phyloP scores from a whole-genome alignment of 1,140 invertebrate species.

The Carposina sasakii region DNA sequence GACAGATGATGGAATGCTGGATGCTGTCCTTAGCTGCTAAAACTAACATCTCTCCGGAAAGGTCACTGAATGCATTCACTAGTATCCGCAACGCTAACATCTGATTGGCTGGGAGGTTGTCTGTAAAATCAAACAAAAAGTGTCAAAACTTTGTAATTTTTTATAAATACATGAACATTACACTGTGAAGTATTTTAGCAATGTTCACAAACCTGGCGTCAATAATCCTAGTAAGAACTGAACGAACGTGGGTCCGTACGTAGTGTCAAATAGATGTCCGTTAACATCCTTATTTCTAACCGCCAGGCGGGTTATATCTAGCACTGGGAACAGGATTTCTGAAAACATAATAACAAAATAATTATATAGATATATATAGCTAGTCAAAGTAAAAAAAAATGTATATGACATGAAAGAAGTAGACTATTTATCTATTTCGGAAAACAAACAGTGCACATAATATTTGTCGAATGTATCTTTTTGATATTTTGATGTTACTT shows the following conservation, averaged over 20 bases:
- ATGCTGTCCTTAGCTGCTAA: slow-evolving; percentile 74
- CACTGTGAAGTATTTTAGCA: not conserved
- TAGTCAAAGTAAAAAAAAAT: too few species aligned
- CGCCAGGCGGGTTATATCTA: slow-evolving; percentile 88
- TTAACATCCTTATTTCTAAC: slow-evolving; percentile 77
- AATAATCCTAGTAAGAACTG: slow-evolving; percentile 53
- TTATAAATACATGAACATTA: not conserved
- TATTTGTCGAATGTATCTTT: too few species aligned
- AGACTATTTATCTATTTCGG: too few species aligned
- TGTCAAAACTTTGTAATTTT: not conserved
- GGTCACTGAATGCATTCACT: slow-evolving; percentile 82
- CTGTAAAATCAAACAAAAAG: slow-evolving; percentile 24
- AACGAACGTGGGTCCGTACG: slow-evolving; percentile 50
- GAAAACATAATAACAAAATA: slow-evolving; percentile 50
- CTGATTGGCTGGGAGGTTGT: slow-evolving; percentile 78
- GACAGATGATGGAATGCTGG: slow-evolving; percentile 70
- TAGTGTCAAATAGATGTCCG: slow-evolving; percentile 72
- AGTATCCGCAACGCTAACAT: slow-evolving; percentile 84
- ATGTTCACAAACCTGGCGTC: slow-evolving; percentile 42
- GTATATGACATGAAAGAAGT: too few species aligned
- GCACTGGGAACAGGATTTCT: slow-evolving; percentile 88
- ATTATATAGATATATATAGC: too few species aligned
- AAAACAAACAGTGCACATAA: too few species aligned
- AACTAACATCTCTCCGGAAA: slow-evolving; percentile 76
- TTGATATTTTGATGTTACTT: too few species aligned